Evolutionary conservation across 2,888 invertebrate species (phyloP), one percentile per base, ranked within the genome.

Genomic region (Tetragonula carbonaria): DNA sequence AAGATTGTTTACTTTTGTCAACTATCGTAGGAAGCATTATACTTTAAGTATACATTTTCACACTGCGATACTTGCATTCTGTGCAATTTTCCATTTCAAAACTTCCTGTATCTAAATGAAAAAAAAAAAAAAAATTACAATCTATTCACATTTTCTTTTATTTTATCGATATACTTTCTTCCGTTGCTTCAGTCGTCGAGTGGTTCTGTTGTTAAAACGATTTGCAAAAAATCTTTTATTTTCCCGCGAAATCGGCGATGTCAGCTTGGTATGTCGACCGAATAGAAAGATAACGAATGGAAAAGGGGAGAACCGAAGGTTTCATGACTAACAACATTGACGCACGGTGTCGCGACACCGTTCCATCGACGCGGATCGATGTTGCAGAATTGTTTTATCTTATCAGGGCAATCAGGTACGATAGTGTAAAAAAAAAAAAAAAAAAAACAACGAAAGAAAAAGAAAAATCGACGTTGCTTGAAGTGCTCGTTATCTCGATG

Each of bases 351-450:
- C 51, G 50, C 55, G 80, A 55, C 57, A 28, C 50, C 50, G 50
- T 62, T 67, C 11, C 13, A 62, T 80, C 68, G 62, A 14, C 8
- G n/a, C 74, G 8, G 77, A 78, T 78, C 75, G 73, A 71, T 78
- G 84, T 77, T 59, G 84, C 68, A 50, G 73, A 84, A 73, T 78
- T 55, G 59, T 50, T 73, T 82, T 83, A 87, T 88, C 85, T 87
- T 88, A 87, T 87, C 84, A 72, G 65, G 8, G 82, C 80, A 80
- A 74, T 82, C 81, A 71, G 65, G 68, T 38, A 78, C 57, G 71
- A 50, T 63, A 70, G 73, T 67, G 68, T 71, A 77, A 68, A 66
- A 70, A 65, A 59, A 23, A n/a, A 6, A 55, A 21, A 21, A 11
- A 57, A 57, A n/a, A n/a, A 4, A 8, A 59, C 38, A 63, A 38